These are phyloP conservation scores for Drosophila rellima DNA, from an alignment of 2,888 invertebrate genomes.

Conservation along the genomic window DNA sequence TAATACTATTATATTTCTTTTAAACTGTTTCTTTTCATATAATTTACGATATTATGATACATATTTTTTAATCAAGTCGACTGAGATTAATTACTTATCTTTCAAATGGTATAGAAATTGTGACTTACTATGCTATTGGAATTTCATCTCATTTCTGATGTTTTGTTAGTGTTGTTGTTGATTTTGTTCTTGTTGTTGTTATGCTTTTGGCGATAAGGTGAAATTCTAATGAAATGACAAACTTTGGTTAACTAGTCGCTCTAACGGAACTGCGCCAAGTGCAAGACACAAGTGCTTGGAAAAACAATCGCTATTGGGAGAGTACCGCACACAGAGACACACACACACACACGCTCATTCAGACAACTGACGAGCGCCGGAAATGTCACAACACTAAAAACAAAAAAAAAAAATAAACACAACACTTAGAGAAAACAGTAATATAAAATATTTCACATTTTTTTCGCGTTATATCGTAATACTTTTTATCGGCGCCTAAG, in stretches of 20 bases:
- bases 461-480: conserved; percentile 36
- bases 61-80: not conserved
- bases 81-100: not conserved
- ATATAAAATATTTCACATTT: conserved; percentile 27
- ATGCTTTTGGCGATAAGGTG: conserved; percentile 51
- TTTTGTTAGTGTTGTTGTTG: conserved; percentile 7
- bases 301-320: conserved; percentile 44
- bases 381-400: conserved; percentile 34
- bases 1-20: too few relatives aligned
- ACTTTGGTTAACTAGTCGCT: conserved; percentile 41
- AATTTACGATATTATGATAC: too few relatives aligned
- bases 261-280: conserved; percentile 51
- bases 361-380: conserved; percentile 44
- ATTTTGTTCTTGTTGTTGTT: conserved; percentile 26
- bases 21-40: too few relatives aligned
- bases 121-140: not conserved
- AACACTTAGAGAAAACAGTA: conserved; percentile 2
- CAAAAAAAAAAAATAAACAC: conserved; percentile 14
- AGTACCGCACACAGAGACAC: conserved; percentile 16
- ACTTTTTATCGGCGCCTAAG: conserved; percentile 39
- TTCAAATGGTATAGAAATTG: not conserved
- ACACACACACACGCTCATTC: not conserved
- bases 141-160: conserved; percentile 8
- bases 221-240: conserved; percentile 66
- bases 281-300: conserved; percentile 47